Evolutionary conservation across 1,140 invertebrate genomes (phyloP).

Genomic region (Orussus abietinus): DNA sequence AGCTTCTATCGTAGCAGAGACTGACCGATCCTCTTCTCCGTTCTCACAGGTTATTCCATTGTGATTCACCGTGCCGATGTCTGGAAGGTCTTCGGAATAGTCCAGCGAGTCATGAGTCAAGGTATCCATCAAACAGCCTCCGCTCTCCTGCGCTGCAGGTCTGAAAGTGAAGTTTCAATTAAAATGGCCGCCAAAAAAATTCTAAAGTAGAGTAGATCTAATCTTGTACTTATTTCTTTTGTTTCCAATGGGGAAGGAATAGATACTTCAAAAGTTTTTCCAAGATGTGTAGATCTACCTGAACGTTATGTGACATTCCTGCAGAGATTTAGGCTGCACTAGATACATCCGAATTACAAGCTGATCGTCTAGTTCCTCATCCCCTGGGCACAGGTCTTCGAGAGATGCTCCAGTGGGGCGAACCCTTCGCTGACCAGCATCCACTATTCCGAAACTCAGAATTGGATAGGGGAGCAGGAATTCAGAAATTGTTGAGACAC

Average conservation of each 20-base stretch:
- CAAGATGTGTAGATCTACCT: no score
- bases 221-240: no score
- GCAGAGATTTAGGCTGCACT: constrained; percentile 83
- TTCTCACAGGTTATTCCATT: constrained; percentile 52
- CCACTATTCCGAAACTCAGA: constrained; percentile 79
- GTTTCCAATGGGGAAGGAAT: no score
- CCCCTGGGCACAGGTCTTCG: constrained; percentile 44
- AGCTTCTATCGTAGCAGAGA: constrained; percentile 30
- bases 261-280: no score
- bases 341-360: constrained; percentile 73
- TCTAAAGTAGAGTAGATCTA: no score
- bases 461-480: constrained; percentile 80
- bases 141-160: constrained; percentile 45
- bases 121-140: constrained; percentile 32
- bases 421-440: constrained; percentile 58
- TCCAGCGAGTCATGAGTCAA: constrained; percentile 41
- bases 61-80: constrained; percentile 37
- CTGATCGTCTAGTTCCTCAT: constrained; percentile 47
- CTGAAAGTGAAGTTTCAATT: no score
- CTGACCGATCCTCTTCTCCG: constrained; percentile 21
- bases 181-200: no score
- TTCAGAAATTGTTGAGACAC: constrained; percentile 70
- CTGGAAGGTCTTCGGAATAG: constrained; percentile 38
- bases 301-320: constrained; percentile 84
- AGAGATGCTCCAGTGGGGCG: constrained; percentile 42